These are phyloP conservation scores for Argyresthia albistria DNA, from an alignment of 2,888 invertebrate species.

Conservation along the genomic window DNA sequence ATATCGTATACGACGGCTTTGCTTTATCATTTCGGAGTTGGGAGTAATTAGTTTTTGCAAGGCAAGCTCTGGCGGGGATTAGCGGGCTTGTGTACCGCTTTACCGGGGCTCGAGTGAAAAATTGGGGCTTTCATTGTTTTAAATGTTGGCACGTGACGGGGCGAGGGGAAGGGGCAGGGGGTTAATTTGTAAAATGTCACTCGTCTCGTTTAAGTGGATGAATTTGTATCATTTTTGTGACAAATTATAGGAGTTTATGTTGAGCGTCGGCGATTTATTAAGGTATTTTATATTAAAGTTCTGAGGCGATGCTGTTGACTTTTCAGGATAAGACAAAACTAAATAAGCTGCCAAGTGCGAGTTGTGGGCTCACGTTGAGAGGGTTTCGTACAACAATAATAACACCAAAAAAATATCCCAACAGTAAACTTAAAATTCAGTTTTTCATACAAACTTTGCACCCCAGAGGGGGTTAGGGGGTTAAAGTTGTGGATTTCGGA, in stretches of 20 bases:
- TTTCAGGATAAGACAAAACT: neutral
- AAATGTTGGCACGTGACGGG: slow-evolving; percentile 53
- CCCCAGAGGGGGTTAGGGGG: too few species aligned
- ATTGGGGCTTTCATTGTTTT: slow-evolving; percentile 65
- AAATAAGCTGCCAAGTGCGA: too few species aligned
- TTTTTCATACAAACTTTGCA: too few species aligned
- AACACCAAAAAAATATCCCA: too few species aligned
- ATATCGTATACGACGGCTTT: slow-evolving; percentile 69
- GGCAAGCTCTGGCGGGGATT: slow-evolving; percentile 38
- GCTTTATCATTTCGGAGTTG: slow-evolving; percentile 68
- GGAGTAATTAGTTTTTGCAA: slow-evolving; percentile 68
- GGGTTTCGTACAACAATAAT: too few species aligned
- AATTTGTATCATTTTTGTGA: slow-evolving; percentile 21
- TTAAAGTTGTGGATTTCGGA: too few species aligned
- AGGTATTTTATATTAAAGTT: neutral
- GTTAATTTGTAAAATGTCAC: slow-evolving; percentile 25
- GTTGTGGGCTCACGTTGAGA: too few species aligned
- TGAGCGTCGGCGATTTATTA: neutral
- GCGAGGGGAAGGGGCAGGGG: slow-evolving; percentile 12
- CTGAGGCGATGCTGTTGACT: too few species aligned
- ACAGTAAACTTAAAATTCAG: too few species aligned
- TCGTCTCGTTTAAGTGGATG: slow-evolving; percentile 15
- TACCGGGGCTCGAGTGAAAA: slow-evolving; percentile 35
- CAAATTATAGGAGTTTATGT: neutral
- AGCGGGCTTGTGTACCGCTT: slow-evolving; percentile 18